Conservation (phyloP, 2,797 vertebrate genomes). For the Bradypus variegatus region DNA sequence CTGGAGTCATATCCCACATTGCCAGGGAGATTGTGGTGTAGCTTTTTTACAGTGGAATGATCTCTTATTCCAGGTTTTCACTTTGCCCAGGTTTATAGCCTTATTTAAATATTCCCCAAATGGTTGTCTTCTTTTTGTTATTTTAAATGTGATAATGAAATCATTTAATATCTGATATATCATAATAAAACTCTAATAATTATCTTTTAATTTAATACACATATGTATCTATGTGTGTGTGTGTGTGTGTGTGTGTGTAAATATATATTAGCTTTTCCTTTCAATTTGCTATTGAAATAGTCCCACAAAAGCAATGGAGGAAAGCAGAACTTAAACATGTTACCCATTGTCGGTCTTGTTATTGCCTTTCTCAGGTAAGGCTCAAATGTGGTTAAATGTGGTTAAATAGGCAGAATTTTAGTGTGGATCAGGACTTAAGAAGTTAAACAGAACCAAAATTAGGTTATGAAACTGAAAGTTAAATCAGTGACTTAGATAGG, state of each 20-base stretch:
- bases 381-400: background rate
- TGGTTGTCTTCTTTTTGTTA: background rate
- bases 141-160: background rate
- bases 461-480: conserved; percentile 33
- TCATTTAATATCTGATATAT: conserved; percentile 3
- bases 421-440: background rate
- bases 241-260: background rate
- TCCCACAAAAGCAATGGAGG: background rate
- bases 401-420: background rate
- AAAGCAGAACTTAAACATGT: background rate
- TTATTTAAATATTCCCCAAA: conserved; percentile 15
- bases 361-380: background rate
- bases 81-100: background rate
- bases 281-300: conserved; percentile 10
- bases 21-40: background rate
- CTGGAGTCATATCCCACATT: no score
- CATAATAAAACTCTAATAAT: conserved; percentile 26
- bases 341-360: background rate
- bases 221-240: background rate
- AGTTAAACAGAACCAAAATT: conserved; percentile 21
- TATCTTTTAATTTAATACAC: conserved; percentile 28
- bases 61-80: conserved; percentile 42
- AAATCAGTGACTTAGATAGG: conserved; percentile 25
- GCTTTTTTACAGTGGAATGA: background rate
- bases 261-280: background rate